These are phyloP conservation scores for Grantiella picta DNA, from an alignment of 2,113 vertebrate species.

Conservation along the genomic window DNA sequence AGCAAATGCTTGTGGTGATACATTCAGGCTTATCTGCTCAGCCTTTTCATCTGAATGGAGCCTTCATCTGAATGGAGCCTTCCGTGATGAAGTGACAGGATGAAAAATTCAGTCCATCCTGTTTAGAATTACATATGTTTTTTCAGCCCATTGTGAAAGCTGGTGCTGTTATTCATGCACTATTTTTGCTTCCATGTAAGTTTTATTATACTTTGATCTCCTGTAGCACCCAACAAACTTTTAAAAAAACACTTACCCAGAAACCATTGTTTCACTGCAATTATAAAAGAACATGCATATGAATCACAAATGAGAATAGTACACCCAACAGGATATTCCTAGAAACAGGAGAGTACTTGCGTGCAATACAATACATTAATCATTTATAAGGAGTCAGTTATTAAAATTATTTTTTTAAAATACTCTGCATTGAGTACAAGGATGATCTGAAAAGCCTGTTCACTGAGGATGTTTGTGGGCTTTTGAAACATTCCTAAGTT, in stretches of 20 bases:
- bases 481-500: not conserved
- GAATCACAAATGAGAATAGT: constrained; percentile 49
- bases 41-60: not conserved
- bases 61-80: constrained; percentile 11
- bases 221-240: not conserved
- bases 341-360: constrained; percentile 35
- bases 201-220: constrained; percentile 36
- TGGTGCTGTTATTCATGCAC: not conserved
- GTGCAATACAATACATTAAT: constrained; percentile 27
- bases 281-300: constrained; percentile 41
- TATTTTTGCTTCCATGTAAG: not conserved
- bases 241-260: not conserved
- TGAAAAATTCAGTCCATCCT: not conserved
- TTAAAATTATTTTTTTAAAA: not conserved
- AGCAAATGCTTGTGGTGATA: not conserved
- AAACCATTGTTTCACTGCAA: constrained; percentile 32
- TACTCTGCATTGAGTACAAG: not conserved
- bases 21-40: not conserved
- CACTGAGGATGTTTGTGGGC: not conserved
- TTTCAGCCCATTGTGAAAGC: constrained; percentile 16
- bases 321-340: constrained; percentile 28
- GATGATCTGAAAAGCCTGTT: not conserved
- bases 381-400: constrained; percentile 32
- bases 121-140: constrained; percentile 8
- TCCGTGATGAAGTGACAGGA: not conserved